Base-by-base conservation (phyloP, 2,113 vertebrate species). In the Haemorhous mexicanus region DNA sequence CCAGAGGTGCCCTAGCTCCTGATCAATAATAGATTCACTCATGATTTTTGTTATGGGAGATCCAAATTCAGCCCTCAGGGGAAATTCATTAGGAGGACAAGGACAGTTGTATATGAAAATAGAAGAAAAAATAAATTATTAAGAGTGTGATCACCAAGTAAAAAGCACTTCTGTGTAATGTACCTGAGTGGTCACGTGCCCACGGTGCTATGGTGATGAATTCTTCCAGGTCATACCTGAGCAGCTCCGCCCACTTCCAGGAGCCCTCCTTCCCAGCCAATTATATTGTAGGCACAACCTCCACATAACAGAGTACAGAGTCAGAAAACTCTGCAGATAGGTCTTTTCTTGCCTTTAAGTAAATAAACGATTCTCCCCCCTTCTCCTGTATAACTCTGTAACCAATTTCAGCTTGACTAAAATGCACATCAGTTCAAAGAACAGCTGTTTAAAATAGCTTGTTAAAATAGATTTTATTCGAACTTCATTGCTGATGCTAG, bases 381-480 rank as follows among this genome's bases (percentile, higher is more conserved):
- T 62, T 74, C 8, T 63, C 72, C 66, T 82, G 11, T 55, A 41
- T n/a, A 70, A 26, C 4, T 72, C 81, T 44, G 41, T 87, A 93
- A 67, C 18, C 23, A 81, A 66, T 87, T 89, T 79, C 28, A 80
- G 20, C 70, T 87, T 87, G 46, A 58, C 78, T 87, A 85, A 83
- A 87, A 89, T 63, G 82, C 32, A 66, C 33, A 77, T 70, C 46
- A 61, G 16, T 91, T 94, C 80, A 80, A 96, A 94, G 88, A 78
- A 63, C 2, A 93, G 66, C 17, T 93, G 41, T 92, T 96, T 87
- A 5, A 84, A 97, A 9, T 23, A 63, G n/a, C 68, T 93, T 52
- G 94, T 96, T 77, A 62, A 93, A 95, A 90, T n/a, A 93, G 75
- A 95, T 68, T 94, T 96, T 28, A 75, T 95, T 97, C 89, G 94